Base-by-base conservation (phyloP, 2,888 invertebrate species). In the Chrysopilus asiliformis region DNA sequence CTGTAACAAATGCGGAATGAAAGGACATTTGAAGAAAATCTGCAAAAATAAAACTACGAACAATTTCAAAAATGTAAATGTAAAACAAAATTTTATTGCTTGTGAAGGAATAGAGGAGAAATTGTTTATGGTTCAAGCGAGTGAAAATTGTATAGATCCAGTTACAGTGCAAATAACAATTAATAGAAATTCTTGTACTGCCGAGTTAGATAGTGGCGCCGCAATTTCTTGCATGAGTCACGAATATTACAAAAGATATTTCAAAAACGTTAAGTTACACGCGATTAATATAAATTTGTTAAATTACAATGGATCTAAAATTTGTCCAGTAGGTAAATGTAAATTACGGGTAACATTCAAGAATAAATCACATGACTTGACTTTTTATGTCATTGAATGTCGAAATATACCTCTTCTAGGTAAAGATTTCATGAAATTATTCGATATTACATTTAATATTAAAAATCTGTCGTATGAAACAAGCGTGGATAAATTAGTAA, bases 1-100 rank as follows among this genome's bases (percentile, higher is more conserved):
- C n/a, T 29, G 29, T 16, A 29, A 29, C 8, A 29, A 29, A 10
- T 29, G 29, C 8, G 29, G 29, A 13, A 29, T 15, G 16, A 29
- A 4, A 4, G 29, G 29, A 4, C 29, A 29, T 10, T 13, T 29
- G 14, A n/a, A 13, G 16, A 29, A 29, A 29, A 16, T 29, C 16
- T 29, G 12, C 8, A n/a, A 4, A 9, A 9, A 9, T 22, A 10
- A 9, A 22, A 9, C 8, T 22, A 10, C 10, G n/a, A n/a, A n/a
- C n/a, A n/a, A n/a, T n/a, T n/a, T n/a, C n/a, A n/a, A n/a, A n/a
- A n/a, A n/a, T n/a, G n/a, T n/a, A n/a, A n/a, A n/a, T n/a, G n/a
- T n/a, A n/a, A n/a, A n/a, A n/a, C n/a, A n/a, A n/a, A n/a, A n/a
- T n/a, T n/a, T n/a, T n/a, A n/a, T n/a, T n/a, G n/a, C n/a, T n/a